Percentiles rank a stretch among this genome's conserved stretches.
Conservation (phyloP, 2,888 invertebrate genomes). For the Melanophora roralis region DNA sequence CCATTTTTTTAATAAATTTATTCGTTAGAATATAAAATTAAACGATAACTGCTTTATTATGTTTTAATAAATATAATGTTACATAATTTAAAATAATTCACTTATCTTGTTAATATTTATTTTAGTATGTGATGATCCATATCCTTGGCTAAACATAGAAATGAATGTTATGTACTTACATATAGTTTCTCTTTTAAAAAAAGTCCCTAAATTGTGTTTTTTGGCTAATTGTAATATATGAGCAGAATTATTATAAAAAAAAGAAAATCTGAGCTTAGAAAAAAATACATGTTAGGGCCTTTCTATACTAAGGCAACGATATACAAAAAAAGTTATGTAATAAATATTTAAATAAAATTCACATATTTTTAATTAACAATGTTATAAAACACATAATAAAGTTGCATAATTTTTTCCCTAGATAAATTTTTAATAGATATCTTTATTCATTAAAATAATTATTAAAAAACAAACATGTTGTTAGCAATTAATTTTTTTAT, state of each 20-base stretch:
- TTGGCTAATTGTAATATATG: too few relatives aligned
- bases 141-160: slow-evolving; percentile 72
- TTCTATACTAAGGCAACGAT: too few relatives aligned
- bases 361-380: slow-evolving; percentile 48
- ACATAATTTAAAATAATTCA: background rate
- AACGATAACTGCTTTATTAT: background rate
- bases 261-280: too few relatives aligned
- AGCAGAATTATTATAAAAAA: too few relatives aligned
- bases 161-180: slow-evolving; percentile 68
- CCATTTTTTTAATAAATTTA: too few relatives aligned
- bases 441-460: slow-evolving; percentile 38
- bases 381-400: slow-evolving; percentile 22
- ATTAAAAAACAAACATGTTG: slow-evolving; percentile 36
- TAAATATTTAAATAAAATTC: slow-evolving; percentile 22
- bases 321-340: too few relatives aligned
- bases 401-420: background rate
- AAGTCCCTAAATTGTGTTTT: too few relatives aligned
- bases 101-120: slow-evolving; percentile 16
- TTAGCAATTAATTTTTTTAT: slow-evolving; percentile 8
- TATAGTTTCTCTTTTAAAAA: too few relatives aligned
- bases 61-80: slow-evolving; percentile 2
- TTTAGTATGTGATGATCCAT: slow-evolving; percentile 70
- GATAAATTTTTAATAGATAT: background rate
- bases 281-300: too few relatives aligned
- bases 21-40: too few relatives aligned